Percentiles rank a stretch among this genome's conserved stretches.
Conservation (phyloP, 2,113 vertebrate genomes). For the Campylomormyrus tamandua region DNA sequence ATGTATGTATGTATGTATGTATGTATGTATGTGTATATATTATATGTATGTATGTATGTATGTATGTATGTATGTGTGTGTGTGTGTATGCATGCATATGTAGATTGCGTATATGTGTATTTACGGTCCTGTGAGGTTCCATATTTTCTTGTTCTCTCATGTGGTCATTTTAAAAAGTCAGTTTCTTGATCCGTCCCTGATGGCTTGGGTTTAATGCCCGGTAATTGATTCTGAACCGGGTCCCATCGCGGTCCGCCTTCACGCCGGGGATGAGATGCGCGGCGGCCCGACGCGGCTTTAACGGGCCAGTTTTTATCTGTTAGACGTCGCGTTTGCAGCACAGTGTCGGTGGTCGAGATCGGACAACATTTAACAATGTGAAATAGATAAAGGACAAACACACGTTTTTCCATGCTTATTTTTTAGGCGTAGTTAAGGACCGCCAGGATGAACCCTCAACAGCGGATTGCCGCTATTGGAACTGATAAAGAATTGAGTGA, state of each 20-base stretch:
- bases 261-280: not conserved
- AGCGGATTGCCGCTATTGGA: slow-evolving; percentile 97
- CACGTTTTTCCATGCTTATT: slow-evolving; percentile 38
- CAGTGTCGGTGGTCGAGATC: not conserved
- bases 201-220: not conserved
- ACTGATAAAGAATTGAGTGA: slow-evolving; percentile 99
- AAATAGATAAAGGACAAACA: slow-evolving; percentile 8
- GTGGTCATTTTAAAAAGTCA: not conserved
- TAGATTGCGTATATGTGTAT: not conserved
- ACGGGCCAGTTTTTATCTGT: not conserved
- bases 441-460: slow-evolving; percentile 89
- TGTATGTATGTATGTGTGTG: too few species aligned
- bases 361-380: not conserved
- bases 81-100: not conserved
- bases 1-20: not conserved
- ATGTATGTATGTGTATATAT: not conserved
- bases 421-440: slow-evolving; percentile 67
- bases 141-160: not conserved
- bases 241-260: not conserved
- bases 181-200: not conserved
- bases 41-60: not conserved
- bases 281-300: not conserved
- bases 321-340: not conserved
- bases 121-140: not conserved
- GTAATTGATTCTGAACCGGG: not conserved